Conservation (phyloP, 2,888 invertebrate species). For the Hylaea fasciaria region DNA sequence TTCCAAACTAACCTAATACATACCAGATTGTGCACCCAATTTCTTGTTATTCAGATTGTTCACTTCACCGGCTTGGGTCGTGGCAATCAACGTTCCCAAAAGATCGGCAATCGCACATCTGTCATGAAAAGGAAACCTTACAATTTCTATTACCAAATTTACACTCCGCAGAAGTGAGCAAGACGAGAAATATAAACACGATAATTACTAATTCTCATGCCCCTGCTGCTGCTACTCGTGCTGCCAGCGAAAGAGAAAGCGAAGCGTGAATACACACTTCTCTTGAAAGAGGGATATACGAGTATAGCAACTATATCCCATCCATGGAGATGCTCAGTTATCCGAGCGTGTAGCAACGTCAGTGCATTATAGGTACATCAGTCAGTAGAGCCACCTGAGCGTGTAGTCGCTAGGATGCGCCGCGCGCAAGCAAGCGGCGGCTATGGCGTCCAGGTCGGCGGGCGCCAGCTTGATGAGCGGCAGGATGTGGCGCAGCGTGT, state of each 20-base stretch:
- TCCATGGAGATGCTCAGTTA: too few relatives aligned
- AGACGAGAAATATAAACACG: too few relatives aligned
- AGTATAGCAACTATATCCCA: too few relatives aligned
- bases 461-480: conserved; percentile 94
- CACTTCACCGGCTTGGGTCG: conserved; percentile 90
- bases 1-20: not conserved
- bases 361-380: too few relatives aligned
- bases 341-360: too few relatives aligned
- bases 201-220: too few relatives aligned
- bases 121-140: conserved; percentile 18
- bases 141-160: not conserved
- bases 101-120: conserved; percentile 95
- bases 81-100: conserved; percentile 93
- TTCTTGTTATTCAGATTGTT: conserved; percentile 71
- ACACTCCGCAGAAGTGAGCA: too few relatives aligned
- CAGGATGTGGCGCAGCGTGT: conserved; percentile 95
- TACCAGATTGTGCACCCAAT: conserved; percentile 72
- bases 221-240: too few relatives aligned
- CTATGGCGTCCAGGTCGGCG: conserved; percentile 95
- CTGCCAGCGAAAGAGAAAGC: too few relatives aligned
- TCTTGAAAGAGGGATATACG: too few relatives aligned
- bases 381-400: conserved; percentile 54
- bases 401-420: conserved; percentile 74
- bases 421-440: conserved; percentile 95
- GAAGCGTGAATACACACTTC: too few relatives aligned